A percentile compares a stretch with the other conserved stretches of the same genome.
These are phyloP conservation scores for Luperina nickerlii DNA, from an alignment of 2,888 invertebrate species.

Conservation along the genomic window DNA sequence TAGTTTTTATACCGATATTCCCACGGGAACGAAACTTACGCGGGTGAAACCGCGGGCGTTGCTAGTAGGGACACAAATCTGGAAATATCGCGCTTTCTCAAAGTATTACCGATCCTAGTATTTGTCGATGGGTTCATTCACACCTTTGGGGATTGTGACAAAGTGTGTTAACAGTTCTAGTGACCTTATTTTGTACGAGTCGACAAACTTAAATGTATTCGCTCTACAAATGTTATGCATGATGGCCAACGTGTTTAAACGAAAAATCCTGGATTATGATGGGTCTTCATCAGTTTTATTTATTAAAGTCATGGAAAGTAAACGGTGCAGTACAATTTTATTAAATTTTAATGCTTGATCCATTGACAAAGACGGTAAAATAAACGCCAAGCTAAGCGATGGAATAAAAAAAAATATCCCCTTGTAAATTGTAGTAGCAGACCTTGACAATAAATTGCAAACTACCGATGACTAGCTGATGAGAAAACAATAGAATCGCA, in stretches of 20 bases:
- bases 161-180: constrained; percentile 37
- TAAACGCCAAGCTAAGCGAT: neutral
- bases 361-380: neutral
- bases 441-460: constrained; percentile 47
- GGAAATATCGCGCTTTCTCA: constrained; percentile 12
- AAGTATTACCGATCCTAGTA: constrained; percentile 31
- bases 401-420: constrained; percentile 4
- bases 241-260: neutral
- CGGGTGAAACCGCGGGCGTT: no score
- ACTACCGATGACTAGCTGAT: constrained; percentile 40
- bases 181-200: constrained; percentile 22
- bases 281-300: neutral
- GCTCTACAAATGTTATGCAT: neutral
- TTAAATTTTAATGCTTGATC: neutral
- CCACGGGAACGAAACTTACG: no score
- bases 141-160: constrained; percentile 24
- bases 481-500: constrained; percentile 54
- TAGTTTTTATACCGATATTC: no score
- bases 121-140: constrained; percentile 34
- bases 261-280: neutral
- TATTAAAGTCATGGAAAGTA: neutral
- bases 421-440: neutral
- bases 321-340: no score
- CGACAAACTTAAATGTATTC: neutral
- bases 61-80: constrained; percentile 26